These are phyloP conservation scores for Neomonachus schauinslandi DNA, from an alignment of 2,113 vertebrate genomes.

Conservation along the genomic window DNA sequence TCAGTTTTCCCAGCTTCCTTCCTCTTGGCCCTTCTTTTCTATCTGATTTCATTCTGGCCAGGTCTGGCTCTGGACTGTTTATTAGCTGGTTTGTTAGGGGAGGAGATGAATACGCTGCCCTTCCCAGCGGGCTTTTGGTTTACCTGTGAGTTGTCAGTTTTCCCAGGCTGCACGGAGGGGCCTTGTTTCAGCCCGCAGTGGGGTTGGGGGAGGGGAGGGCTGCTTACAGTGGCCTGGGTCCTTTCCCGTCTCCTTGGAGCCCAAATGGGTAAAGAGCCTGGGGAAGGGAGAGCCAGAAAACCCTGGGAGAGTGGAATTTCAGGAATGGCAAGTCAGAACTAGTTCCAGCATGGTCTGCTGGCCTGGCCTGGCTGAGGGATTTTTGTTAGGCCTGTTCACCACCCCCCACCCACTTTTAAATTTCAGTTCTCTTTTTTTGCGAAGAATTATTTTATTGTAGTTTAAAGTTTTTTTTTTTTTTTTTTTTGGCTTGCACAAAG, in stretches of 20 bases:
- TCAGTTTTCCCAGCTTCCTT: background rate
- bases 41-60: background rate
- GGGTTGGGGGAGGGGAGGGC: fast-evolving
- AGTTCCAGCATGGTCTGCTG: background rate
- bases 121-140: background rate
- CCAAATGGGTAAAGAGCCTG: background rate
- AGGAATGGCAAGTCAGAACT: conserved; percentile 67
- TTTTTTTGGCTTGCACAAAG: conserved; percentile 66
- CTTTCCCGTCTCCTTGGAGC: background rate
- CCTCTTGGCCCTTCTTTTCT: background rate
- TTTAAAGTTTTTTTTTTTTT: conserved; percentile 41
- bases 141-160: background rate
- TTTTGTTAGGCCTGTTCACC: background rate
- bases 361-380: background rate
- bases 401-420: background rate
- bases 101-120: background rate
- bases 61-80: background rate
- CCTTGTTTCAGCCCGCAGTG: background rate
- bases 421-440: conserved; percentile 39
- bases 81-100: background rate
- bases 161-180: fast-evolving
- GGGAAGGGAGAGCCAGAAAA: background rate
- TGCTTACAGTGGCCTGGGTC: background rate
- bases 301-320: conserved; percentile 65
- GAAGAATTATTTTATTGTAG: conserved; percentile 69